Base-by-base conservation (phyloP, 2,888 invertebrate genomes). In the Tryphoninae sp. region DNA sequence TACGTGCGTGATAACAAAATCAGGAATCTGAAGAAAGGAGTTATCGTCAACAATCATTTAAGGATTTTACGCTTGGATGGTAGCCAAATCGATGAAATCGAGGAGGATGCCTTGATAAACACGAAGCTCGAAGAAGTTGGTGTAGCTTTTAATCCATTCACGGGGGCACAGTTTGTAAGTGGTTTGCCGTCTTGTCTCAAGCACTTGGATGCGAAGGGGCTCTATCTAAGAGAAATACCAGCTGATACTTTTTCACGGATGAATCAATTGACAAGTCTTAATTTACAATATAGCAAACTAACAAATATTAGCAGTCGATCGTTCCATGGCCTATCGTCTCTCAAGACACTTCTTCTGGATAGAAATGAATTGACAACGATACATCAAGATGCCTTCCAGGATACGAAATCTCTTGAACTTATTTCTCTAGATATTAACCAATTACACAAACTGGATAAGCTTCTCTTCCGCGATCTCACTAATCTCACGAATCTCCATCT, bases 51-150 rank as follows among this genome's bases (percentile, higher is more conserved):
- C 61, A 74, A 59, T 1, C 64, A 91, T 72, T 83, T 93, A 51
- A 91, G 90, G 82, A 84, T 87, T 11, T 83, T 93, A 51, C 90
- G 90, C 76, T 84, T 93, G 11, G 88, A 86, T 2, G 85, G 88
- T 51, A 93, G 93, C 81, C 79, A 84, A 6, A 89, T 93, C 45
- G 87, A 88, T 2, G 86, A 86, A 16, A 87, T 93, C 19, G 91
- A 92, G 77, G 83, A 87, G 0, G 89, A 88, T 62, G 89, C 92
- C n/a, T 91, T 93, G n/a, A 78, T 85, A 11, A 89, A 89, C 2
- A 88, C 92, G 0, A 90, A 89, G 40, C 84, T 91, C 22, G 16
- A 8, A 16, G 4, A 16, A 9, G 16, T 55, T 19, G 2, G 8
- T 7, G 9, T 89, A 0, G 51, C 78, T 0, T 75, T 68, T 0